phyloP scores from a whole-genome alignment of 1,140 invertebrate genomes.

The Musca vetustissima region DNA sequence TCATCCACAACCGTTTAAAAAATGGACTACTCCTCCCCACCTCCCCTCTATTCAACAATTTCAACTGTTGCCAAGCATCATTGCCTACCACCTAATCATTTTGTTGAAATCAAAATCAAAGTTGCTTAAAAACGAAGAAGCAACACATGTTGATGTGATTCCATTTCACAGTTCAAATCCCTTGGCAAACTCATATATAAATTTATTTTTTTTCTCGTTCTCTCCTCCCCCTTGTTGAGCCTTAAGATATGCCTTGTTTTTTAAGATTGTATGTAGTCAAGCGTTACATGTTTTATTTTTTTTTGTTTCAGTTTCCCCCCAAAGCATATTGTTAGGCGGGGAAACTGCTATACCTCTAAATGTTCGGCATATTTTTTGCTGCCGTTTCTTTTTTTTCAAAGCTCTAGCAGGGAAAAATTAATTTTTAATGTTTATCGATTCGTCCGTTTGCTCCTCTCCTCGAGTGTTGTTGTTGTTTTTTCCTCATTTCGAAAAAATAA shows the following conservation, averaged over 20 bases:
- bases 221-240: background rate
- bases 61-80: no score
- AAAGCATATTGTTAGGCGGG: conserved; percentile 16
- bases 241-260: no score
- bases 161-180: conserved; percentile 21
- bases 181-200: background rate
- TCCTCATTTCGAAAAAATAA: no score
- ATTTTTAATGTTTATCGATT: conserved; percentile 23
- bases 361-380: background rate
- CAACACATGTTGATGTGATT: conserved; percentile 22
- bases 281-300: background rate
- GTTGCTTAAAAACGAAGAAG: background rate
- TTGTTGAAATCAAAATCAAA: conserved; percentile 21
- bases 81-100: conserved; percentile 8
- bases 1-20: background rate
- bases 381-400: background rate
- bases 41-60: no score
- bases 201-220: background rate
- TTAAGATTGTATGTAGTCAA: background rate
- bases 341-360: no score
- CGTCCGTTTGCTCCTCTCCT: no score
- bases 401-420: conserved; percentile 7
- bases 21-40: no score
- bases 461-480: no score
- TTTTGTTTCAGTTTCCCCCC: background rate